Conservation (phyloP, 1,140 invertebrate species). For the Ceratina calcarata region DNA sequence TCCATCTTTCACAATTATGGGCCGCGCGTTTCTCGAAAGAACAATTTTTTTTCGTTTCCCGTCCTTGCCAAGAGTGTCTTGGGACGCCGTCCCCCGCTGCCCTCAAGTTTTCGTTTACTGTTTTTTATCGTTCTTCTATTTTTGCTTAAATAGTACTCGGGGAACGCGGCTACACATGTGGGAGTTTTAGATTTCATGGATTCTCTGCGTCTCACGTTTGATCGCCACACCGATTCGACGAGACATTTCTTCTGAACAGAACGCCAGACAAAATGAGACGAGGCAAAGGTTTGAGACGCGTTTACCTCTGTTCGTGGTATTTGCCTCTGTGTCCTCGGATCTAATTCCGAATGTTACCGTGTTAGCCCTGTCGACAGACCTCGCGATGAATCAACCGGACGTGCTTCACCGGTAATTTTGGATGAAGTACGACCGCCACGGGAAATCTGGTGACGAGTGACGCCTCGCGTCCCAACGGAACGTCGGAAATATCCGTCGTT, state of each 20-base stretch:
- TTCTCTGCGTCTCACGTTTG: too few relatives aligned
- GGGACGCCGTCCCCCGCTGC: not conserved
- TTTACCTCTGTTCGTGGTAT: not conserved
- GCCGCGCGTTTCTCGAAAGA: conserved; percentile 24
- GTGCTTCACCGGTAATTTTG: conserved; percentile 65
- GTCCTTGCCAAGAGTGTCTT: not conserved
- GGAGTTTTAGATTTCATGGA: too few relatives aligned
- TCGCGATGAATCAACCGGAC: conserved; percentile 57
- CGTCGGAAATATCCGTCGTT: conserved; percentile 54
- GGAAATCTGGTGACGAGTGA: conserved; percentile 68
- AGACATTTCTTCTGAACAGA: too few relatives aligned
- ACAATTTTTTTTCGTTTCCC: conserved; percentile 10
- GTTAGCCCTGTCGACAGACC: conserved; percentile 44
- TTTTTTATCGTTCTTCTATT: not conserved
- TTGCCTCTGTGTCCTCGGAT: not conserved
- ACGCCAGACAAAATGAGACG: too few relatives aligned
- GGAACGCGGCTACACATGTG: too few relatives aligned
- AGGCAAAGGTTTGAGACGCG: not conserved
- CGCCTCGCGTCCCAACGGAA: conserved; percentile 56
- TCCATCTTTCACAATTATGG: conserved; percentile 41
- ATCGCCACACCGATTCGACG: too few relatives aligned
- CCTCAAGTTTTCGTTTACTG: not conserved
- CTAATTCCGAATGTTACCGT: conserved; percentile 35
- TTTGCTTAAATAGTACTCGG: too few relatives aligned
- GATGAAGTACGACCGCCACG: conserved; percentile 67